Evolutionary conservation across 2,113 vertebrate genomes (phyloP), one percentile per base, ranked within the genome.

Genomic region (Dicentrarchus labrax): DNA sequence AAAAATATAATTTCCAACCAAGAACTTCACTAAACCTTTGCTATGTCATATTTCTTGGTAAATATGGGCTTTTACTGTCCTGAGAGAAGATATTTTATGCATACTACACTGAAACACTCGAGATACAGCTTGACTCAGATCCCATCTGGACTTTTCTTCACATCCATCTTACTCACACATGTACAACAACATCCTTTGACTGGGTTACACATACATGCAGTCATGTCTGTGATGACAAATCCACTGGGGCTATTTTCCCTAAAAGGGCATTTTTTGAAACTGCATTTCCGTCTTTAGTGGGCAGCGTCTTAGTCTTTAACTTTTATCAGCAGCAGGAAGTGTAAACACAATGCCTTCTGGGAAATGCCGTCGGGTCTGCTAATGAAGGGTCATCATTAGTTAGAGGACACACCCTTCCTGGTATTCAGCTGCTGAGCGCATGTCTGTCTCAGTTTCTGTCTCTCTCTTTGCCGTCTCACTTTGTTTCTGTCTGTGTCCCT

Each of bases 331-430:
- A 74, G 57, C 77, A 88, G 92, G 94, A 95, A 93, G 93, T 59
- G 67, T 88, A 91, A 92, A 93, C 93, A 94, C 93, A 94, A 93
- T 91, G 82, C 82, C 88, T 73, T 88, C 60, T 89, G 92, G 93
- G 92, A 94, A 95, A 92, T 85, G 78, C 77, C 24, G 9, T 15
- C 4, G n/a, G 62, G 60, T 73, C n/a, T 54, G 83, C 67, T 89
- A 92, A 92, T 89, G 85, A 86, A 69, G 53, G 72, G 78, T 87
- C 86, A 74, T 91, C 79, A 93, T 93, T 93, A 90, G 76, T 68
- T 53, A 54, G 83, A 1, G 53, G 78, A 85, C 91, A 89, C 95
- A 51, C 95, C 95, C 94, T 95, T 95, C 95, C 95, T 94, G 89
- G 65, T 16, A 92, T 92, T 91, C 84, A 90, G 15, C 41, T 9